Evolutionary conservation across 2,113 vertebrate species (phyloP).

Genomic region (Pontoporia blainvillei): DNA sequence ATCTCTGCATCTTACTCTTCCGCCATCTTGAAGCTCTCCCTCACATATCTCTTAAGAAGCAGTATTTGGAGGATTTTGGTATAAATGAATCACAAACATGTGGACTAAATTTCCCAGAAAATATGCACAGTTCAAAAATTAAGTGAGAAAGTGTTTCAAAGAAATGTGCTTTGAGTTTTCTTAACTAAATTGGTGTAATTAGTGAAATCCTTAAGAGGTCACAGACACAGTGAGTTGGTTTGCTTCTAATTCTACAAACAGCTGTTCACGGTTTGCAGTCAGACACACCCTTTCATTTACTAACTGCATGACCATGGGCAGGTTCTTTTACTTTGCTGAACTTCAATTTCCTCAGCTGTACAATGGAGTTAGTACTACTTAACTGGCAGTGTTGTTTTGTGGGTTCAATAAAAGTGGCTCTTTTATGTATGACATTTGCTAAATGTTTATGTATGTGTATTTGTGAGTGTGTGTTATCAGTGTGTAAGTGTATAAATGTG

Average conservation of each 20-base stretch:
- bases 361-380: neutral
- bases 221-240: neutral
- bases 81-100: conserved; percentile 50
- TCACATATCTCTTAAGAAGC: conserved; percentile 49
- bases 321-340: neutral
- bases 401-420: neutral
- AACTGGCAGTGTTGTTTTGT: neutral
- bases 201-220: conserved; percentile 33
- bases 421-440: neutral
- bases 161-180: conserved; percentile 44
- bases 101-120: conserved; percentile 58
- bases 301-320: neutral
- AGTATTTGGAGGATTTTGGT: conserved; percentile 36
- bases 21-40: too few relatives aligned
- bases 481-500: neutral
- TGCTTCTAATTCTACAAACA: conserved; percentile 4
- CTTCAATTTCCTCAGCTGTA: neutral
- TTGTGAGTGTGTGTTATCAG: neutral
- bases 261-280: neutral
- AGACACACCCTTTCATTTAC: neutral
- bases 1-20: too few relatives aligned
- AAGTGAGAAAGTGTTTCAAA: conserved; percentile 52
- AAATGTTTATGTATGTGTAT: neutral
- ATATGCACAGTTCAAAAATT: conserved; percentile 47
- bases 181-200: conserved; percentile 34